Conservation (phyloP, 2,113 vertebrate species). For the Alaudala cheleensis region DNA sequence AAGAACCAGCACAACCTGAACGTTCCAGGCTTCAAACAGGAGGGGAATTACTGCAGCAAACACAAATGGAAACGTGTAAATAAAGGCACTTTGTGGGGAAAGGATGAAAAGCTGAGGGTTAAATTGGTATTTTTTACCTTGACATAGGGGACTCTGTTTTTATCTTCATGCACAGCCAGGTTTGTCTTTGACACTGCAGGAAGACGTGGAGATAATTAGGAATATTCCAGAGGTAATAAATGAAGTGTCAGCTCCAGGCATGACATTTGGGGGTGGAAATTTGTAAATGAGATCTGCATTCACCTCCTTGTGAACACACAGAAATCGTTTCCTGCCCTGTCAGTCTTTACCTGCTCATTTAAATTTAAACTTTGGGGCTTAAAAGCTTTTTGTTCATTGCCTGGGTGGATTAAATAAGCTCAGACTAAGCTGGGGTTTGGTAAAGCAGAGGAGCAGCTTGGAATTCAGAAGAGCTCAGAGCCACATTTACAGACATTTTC, state of each 20-base stretch:
- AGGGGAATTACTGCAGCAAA: neutral
- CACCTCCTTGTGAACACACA: neutral
- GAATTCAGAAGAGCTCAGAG: neutral
- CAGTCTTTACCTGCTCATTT: neutral
- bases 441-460: neutral
- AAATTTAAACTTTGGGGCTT: neutral
- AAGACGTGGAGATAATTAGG: neutral
- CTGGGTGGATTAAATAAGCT: neutral
- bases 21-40: neutral
- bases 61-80: neutral
- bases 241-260: neutral
- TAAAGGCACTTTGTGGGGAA: neutral
- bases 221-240: neutral
- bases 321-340: neutral
- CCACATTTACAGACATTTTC: no score
- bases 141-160: conserved; percentile 88
- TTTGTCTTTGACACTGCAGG: conserved; percentile 86
- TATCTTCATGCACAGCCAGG: conserved; percentile 88
- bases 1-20: neutral
- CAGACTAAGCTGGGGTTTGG: neutral
- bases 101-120: neutral
- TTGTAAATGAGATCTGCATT: neutral
- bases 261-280: neutral
- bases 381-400: neutral
- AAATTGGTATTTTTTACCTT: conserved; percentile 74